phyloP scores from a whole-genome alignment of 2,888 invertebrate species.

The Campaea margaritaria region DNA sequence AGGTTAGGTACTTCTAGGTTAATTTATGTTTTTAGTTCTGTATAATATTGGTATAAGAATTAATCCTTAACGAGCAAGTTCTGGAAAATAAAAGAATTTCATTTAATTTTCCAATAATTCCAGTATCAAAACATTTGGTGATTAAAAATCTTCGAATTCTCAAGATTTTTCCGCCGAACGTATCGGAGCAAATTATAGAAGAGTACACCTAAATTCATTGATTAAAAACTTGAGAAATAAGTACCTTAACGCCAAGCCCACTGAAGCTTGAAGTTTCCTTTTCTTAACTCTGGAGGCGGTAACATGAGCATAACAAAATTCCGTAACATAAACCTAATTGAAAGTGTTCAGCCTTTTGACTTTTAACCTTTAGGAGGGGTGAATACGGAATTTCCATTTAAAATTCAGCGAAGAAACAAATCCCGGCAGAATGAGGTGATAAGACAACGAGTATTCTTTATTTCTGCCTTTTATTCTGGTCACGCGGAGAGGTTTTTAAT shows the following conservation, averaged over 20 bases:
- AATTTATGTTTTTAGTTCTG: too few relatives aligned
- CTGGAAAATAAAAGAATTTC: too few relatives aligned
- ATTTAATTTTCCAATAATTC: too few relatives aligned
- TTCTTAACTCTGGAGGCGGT: slow-evolving; percentile 7
- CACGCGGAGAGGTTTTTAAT: slow-evolving; percentile 36
- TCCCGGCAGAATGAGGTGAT: slow-evolving; percentile 45
- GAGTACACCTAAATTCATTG: too few relatives aligned
- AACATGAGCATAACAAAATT: slow-evolving; percentile 12
- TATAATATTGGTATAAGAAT: too few relatives aligned
- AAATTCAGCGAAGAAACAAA: slow-evolving; percentile 53
- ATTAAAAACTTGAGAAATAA: not conserved
- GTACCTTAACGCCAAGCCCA: not conserved
- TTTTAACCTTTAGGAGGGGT: slow-evolving; percentile 38
- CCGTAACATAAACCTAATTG: slow-evolving; percentile 31
- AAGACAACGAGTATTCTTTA: slow-evolving; percentile 31
- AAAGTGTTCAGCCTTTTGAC: slow-evolving; percentile 32
- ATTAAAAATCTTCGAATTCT: too few relatives aligned
- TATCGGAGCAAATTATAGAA: too few relatives aligned
- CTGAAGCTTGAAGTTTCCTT: not conserved
- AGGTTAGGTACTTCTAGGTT: too few relatives aligned
- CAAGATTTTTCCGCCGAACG: too few relatives aligned
- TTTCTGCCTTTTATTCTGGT: slow-evolving; percentile 22
- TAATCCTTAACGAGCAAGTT: too few relatives aligned
- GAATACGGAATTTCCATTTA: slow-evolving; percentile 54
- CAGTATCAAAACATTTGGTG: too few relatives aligned